Base-by-base conservation (phyloP, 2,888 invertebrate species). In the Candidula unifasciata region DNA sequence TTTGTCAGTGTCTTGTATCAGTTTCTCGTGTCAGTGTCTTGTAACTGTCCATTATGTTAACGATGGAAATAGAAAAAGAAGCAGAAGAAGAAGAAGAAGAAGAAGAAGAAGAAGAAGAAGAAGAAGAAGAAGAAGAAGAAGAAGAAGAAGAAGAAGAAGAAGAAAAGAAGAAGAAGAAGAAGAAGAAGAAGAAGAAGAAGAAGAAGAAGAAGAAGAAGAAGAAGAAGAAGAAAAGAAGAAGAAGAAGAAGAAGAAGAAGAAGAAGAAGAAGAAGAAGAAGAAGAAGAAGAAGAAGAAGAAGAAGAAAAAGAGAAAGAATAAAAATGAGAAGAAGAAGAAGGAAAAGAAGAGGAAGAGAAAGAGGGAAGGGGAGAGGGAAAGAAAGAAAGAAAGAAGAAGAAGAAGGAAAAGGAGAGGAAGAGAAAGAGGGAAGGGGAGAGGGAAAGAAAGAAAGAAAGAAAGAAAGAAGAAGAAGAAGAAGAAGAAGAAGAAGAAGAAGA, bases 151-250 rank as follows among this genome's bases (percentile, higher is more conserved):
- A 13, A 24, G n/a, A 24, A 6, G 68, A 3, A 52, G 81, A 33
- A n/a, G n/a, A n/a, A n/a, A n/a, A n/a, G 44, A 76, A 27, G 52
- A 52, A 37, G 76, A 37, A 76, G 76, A 52, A 27, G 44, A 27
- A 52, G 76, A 24, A 52, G 35, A 27, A 76, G 35, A 33, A 52
- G 52, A 37, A 44, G 74, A 18, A 60, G 24, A 60, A 76, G 52
- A 76, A 33, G 27, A 52, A 33, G 76, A 37, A 27, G 27, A 52
- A 37, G 44, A 37, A 52, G 27, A 52, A 76, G 44, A 76, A 27
- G 52, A 52, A 37, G 76, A 37, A 76, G 76, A 52, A 27, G 44
- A 27, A 52, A 24, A 52, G 35, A 27, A 76, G 35, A 33, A 52
- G 52, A 37, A 44, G 74, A 18, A 54, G 13, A 54, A 13, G 68